Percentiles rank a stretch among this genome's conserved stretches.
Evolutionary conservation across 2,113 vertebrate species (phyloP).

Genomic region (Indicator maculatus): DNA sequence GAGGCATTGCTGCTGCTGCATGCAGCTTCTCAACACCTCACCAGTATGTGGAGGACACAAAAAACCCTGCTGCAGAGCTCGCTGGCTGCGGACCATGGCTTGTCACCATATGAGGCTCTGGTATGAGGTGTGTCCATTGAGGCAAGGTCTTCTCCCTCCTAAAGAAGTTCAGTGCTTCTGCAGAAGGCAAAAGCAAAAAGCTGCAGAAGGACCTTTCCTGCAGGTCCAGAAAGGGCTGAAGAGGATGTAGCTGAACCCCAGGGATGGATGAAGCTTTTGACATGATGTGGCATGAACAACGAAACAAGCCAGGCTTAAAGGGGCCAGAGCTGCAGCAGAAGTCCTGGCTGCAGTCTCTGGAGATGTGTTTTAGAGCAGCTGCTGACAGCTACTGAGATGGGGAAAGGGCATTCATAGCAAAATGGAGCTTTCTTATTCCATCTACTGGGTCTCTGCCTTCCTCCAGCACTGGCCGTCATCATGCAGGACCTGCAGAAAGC

Average conservation of each 20-base stretch:
- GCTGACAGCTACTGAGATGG: not conserved
- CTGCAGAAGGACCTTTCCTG: not conserved
- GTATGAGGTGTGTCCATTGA: not conserved
- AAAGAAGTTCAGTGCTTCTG: not conserved
- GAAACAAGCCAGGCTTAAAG: not conserved
- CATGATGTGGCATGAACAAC: fast-evolving
- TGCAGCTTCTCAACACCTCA: not conserved
- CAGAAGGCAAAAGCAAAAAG: not conserved
- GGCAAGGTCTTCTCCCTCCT: not conserved
- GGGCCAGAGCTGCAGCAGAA: not conserved
- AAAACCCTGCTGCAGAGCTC: not conserved
- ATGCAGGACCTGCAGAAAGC: fast-evolving
- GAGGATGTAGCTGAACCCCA: not conserved
- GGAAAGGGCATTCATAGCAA: not conserved
- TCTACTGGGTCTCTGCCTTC: not conserved
- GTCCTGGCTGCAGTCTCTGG: not conserved
- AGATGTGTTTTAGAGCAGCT: not conserved
- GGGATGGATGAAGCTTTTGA: not conserved
- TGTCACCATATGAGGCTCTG: not conserved
- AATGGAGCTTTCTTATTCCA: fast-evolving
- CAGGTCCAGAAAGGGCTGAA: not conserved
- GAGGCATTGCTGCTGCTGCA: fast-evolving
- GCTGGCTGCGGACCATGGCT: fast-evolving
- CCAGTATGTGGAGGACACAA: not conserved
- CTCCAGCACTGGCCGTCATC: fast-evolving